Evolutionary conservation across 1,140 invertebrate species (phyloP).

Genomic region (Drosophila fuyamai): DNA sequence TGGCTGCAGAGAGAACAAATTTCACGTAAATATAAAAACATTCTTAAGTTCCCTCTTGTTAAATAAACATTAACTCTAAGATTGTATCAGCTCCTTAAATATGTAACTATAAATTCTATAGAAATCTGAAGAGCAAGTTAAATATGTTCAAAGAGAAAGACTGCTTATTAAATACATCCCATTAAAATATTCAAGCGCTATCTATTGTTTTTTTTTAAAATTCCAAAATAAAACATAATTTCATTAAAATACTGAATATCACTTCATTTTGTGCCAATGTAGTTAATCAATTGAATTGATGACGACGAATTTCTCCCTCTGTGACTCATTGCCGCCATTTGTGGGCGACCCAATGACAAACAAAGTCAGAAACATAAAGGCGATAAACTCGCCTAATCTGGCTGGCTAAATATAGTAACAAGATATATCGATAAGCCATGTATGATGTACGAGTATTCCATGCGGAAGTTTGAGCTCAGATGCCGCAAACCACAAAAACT

Average conservation of each 20-base stretch:
- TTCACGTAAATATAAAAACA: too few relatives aligned
- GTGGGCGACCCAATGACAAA: constrained; percentile 55
- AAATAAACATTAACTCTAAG: too few relatives aligned
- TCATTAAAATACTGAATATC: background rate
- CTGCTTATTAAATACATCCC: too few relatives aligned
- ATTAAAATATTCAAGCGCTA: too few relatives aligned
- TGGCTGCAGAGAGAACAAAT: background rate
- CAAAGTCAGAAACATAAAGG: constrained; percentile 21
- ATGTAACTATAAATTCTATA: too few relatives aligned
- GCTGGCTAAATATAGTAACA: constrained; percentile 67
- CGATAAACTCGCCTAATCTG: constrained; percentile 59
- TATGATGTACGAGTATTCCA: constrained; percentile 40
- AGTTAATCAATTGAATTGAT: background rate
- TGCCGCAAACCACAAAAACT: constrained; percentile 55
- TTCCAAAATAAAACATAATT: too few relatives aligned
- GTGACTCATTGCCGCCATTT: constrained; percentile 58
- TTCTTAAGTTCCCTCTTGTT: too few relatives aligned
- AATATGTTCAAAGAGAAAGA: too few relatives aligned
- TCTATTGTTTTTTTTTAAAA: too few relatives aligned
- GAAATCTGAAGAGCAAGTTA: too few relatives aligned
- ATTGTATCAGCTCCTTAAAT: too few relatives aligned
- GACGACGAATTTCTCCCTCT: constrained; percentile 18
- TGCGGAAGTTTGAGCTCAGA: constrained; percentile 67
- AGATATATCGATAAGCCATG: constrained; percentile 56
- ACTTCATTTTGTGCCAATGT: background rate